Percentiles rank a stretch among this genome's conserved stretches.
phyloP scores from a whole-genome alignment of 2,113 vertebrate genomes.

The Colius striatus region DNA sequence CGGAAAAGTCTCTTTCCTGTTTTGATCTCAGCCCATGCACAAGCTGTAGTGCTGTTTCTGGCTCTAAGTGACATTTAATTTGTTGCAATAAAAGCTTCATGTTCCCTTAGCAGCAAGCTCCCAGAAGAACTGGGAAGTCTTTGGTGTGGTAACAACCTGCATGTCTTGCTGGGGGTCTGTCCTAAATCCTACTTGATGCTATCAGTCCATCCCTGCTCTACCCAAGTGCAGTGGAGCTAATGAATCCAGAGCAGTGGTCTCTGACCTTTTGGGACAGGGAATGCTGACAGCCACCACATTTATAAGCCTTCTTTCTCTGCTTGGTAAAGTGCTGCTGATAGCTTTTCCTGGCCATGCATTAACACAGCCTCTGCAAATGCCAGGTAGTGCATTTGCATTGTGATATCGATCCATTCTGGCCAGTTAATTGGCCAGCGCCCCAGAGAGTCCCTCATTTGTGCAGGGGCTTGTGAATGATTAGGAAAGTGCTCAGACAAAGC shows the following conservation, averaged over 20 bases:
- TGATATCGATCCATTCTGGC: neutral
- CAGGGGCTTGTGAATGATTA: neutral
- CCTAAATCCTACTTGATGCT: neutral
- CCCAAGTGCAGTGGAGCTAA: neutral
- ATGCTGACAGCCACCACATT: neutral
- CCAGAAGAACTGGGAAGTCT: neutral
- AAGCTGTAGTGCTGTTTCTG: neutral
- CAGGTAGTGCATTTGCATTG: neutral
- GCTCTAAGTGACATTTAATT: neutral
- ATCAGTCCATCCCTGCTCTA: neutral
- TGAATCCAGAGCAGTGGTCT: neutral
- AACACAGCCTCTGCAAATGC: neutral
- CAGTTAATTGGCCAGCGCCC: neutral
- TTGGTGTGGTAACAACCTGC: neutral
- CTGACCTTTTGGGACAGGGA: neutral
- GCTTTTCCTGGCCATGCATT: neutral
- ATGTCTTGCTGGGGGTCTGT: neutral
- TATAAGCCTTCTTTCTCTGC: neutral
- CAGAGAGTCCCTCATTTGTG: fast-evolving
- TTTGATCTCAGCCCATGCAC: neutral
- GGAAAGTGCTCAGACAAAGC: neutral
- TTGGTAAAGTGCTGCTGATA: neutral
- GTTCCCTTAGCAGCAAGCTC: neutral
- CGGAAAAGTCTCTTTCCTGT: neutral
- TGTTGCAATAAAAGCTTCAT: neutral